A percentile compares a stretch with the other conserved stretches of the same genome.
Evolutionary conservation across 2,113 vertebrate species (phyloP).

Genomic region (Hippocampus zosterae): DNA sequence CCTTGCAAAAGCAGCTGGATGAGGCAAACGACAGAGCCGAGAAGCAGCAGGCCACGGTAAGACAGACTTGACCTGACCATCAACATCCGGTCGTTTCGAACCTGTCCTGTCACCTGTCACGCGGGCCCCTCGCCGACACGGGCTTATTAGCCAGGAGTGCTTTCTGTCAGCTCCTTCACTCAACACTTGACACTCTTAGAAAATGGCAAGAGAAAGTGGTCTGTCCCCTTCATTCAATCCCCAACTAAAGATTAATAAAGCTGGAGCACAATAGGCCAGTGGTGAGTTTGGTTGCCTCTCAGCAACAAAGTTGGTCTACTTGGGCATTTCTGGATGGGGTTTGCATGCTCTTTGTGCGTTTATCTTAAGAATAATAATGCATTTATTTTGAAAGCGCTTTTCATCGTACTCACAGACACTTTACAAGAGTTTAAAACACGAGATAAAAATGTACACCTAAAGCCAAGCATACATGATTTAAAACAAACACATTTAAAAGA

Average conservation of each 20-base stretch:
- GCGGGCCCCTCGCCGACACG: slow-evolving; percentile 28
- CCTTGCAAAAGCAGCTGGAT: slow-evolving; percentile 94
- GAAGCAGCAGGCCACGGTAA: slow-evolving; percentile 95
- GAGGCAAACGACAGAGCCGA: slow-evolving; percentile 88
- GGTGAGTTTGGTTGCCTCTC: neutral
- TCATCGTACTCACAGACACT: too few species aligned
- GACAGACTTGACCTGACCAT: slow-evolving; percentile 57
- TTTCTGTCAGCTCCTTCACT: slow-evolving; percentile 18
- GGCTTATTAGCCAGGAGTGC: slow-evolving; percentile 51
- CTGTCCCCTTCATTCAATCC: neutral
- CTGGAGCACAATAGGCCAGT: neutral
- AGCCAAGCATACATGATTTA: too few species aligned
- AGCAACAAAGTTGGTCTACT: neutral
- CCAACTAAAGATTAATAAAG: slow-evolving; percentile 4
- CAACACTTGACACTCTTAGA: slow-evolving; percentile 29
- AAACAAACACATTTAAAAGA: too few species aligned
- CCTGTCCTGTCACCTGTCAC: slow-evolving; percentile 52
- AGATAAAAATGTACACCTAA: too few species aligned
- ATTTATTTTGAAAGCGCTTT: too few species aligned
- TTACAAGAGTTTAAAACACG: too few species aligned
- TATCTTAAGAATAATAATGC: neutral
- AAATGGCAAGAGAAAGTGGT: slow-evolving; percentile 16
- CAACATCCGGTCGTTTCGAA: slow-evolving; percentile 40
- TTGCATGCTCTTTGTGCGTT: neutral
- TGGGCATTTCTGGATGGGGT: neutral